Base-by-base conservation (phyloP, 1,140 invertebrate genomes). In the Aleiodes sp. region DNA sequence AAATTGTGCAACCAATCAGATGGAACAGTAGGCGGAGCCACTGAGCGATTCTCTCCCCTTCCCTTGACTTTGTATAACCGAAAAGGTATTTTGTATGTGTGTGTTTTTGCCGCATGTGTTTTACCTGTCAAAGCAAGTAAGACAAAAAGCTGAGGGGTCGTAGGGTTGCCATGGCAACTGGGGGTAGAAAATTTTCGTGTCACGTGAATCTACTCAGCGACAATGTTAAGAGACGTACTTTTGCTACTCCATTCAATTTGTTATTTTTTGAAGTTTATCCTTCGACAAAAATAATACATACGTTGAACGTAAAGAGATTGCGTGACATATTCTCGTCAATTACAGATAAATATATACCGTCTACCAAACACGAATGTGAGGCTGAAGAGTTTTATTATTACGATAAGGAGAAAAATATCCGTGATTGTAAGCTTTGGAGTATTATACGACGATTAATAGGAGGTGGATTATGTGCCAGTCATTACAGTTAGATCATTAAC, bases 241-340 rank as follows among this genome's bases (percentile, higher is more conserved):
- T 60, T 52, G n/a, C 43, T n/a, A 14, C 43, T 24, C 26, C 24
- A 4, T 10, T 60, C 10, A 4, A n/a, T 19, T 37, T 6, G 7
- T 19, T 31, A 35, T 12, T 14, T 14, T 10, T n/a, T 24, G n/a
- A 14, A 2, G 12, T 35, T 35, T n/a, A 8, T 35, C 29, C n/a
- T 8, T 33, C 28, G 1, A 31, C n/a, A n/a, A n/a, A n/a, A n/a
- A n/a, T n/a, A 52, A 7, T 56, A 24, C 46, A 33, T 9, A 21
- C 12, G 24, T 28, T 16, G 29, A 8, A 52, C 39, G 8, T 39
- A 29, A 57, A 57, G 65, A 68, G 28, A 66, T 81, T 71, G 77
- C 79, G 80, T 81, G 80, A 81, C 78, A 75, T 71, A 74, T 70
- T 77, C 76, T 76, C 75, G 76, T 81, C 79, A 82, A 83, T 83